phyloP scores from a whole-genome alignment of 2,888 invertebrate species.

The Clistopyga incitator region DNA sequence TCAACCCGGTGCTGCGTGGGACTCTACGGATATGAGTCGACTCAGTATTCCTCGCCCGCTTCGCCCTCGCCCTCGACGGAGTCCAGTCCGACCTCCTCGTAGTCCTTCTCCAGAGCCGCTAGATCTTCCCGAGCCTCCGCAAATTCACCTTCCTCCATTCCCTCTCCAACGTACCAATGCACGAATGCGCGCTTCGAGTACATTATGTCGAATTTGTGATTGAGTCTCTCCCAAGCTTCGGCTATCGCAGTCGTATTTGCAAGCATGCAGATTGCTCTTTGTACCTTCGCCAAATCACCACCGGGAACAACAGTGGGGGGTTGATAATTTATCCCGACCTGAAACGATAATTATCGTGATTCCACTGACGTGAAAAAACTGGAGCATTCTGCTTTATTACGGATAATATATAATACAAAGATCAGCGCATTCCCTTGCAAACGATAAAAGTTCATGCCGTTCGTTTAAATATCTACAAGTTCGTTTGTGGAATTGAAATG shows the following conservation, averaged over 20 bases:
- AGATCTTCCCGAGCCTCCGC: slow-evolving; percentile 87
- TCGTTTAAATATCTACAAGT: neutral
- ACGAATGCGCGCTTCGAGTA: slow-evolving; percentile 88
- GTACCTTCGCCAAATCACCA: slow-evolving; percentile 85
- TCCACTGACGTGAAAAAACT: neutral
- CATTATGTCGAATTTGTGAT: slow-evolving; percentile 88
- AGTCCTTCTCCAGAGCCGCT: slow-evolving; percentile 84
- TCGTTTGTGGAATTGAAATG: neutral
- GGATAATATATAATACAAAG: neutral
- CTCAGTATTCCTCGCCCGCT: slow-evolving; percentile 75
- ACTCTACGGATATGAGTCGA: slow-evolving; percentile 7
- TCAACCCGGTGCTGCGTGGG: slow-evolving; percentile 9
- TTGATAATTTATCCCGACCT: slow-evolving; percentile 86
- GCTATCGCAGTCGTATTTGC: slow-evolving; percentile 88
- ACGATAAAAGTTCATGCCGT: slow-evolving; percentile 8
- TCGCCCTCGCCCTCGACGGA: slow-evolving; percentile 83
- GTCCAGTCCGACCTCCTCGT: slow-evolving; percentile 84
- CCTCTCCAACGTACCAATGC: slow-evolving; percentile 87
- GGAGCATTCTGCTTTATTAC: neutral
- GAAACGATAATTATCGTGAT: slow-evolving; percentile 12
- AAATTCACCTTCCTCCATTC: slow-evolving; percentile 87
- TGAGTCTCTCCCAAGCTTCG: slow-evolving; percentile 88
- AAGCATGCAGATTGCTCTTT: slow-evolving; percentile 87
- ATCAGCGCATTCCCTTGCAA: neutral
- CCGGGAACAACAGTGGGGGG: slow-evolving; percentile 86